These are phyloP conservation scores for Calameuta idolon DNA, from an alignment of 2,888 invertebrate genomes.

Conservation along the genomic window DNA sequence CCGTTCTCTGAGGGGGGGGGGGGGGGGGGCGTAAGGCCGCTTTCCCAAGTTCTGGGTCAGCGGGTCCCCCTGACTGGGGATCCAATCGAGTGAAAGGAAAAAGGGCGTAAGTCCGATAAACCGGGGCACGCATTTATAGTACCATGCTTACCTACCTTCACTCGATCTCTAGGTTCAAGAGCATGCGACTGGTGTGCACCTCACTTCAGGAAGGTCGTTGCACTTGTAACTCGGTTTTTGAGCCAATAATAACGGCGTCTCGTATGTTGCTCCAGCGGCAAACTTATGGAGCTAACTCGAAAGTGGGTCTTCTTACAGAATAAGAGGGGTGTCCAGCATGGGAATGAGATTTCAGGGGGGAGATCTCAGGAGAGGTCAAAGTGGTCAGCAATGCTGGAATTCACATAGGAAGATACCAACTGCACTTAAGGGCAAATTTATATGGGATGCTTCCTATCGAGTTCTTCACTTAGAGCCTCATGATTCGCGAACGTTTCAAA, in stretches of 20 bases:
- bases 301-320: neutral
- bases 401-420: neutral
- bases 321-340: neutral
- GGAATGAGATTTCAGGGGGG: neutral
- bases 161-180: neutral
- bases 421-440: neutral
- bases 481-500: neutral
- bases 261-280: neutral
- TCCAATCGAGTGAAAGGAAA: neutral
- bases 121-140: neutral
- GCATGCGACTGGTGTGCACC: neutral
- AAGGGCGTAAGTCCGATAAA: constrained; percentile 3
- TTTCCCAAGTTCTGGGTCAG: constrained; percentile 63
- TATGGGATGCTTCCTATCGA: neutral
- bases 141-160: neutral
- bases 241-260: neutral
- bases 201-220: neutral
- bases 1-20: neutral
- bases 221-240: neutral
- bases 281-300: neutral
- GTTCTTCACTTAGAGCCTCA: neutral
- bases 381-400: neutral
- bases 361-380: neutral
- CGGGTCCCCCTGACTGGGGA: constrained; percentile 40
- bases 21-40: constrained; percentile 26